Evolutionary conservation across 2,113 vertebrate genomes (phyloP).

Genomic region (Vulpes vulpes): DNA sequence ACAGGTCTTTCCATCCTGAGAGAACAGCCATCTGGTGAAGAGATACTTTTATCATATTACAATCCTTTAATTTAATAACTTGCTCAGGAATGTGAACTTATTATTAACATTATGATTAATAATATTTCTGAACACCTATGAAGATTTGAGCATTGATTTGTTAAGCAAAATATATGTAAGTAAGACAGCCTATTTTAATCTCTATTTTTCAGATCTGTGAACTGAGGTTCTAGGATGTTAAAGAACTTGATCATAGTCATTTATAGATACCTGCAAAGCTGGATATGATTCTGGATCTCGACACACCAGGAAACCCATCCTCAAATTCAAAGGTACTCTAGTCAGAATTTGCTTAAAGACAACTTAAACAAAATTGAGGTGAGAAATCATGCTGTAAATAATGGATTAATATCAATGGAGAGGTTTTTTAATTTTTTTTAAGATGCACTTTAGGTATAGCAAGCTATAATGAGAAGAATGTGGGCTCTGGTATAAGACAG

Average conservation of each 20-base stretch:
- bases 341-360: background rate
- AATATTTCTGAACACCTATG: slow-evolving; percentile 5
- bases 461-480: background rate
- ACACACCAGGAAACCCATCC: background rate
- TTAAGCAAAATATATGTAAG: background rate
- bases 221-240: background rate
- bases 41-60: slow-evolving; percentile 59
- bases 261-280: background rate
- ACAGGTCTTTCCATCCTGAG: slow-evolving; percentile 70
- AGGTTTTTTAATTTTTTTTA: background rate
- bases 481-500: background rate
- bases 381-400: background rate
- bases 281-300: background rate
- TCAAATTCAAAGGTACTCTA: background rate
- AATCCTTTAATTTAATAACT: slow-evolving; percentile 64
- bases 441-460: background rate
- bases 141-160: background rate
- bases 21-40: slow-evolving; percentile 69
- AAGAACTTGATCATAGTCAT: background rate
- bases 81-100: slow-evolving; percentile 33
- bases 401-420: background rate
- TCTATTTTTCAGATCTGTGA: background rate
- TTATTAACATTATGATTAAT: slow-evolving; percentile 58
- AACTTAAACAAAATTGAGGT: background rate
- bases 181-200: background rate